Evolutionary conservation across 2,888 invertebrate species (phyloP), one percentile per base, ranked within the genome.

Genomic region (Dynastes tityus): DNA sequence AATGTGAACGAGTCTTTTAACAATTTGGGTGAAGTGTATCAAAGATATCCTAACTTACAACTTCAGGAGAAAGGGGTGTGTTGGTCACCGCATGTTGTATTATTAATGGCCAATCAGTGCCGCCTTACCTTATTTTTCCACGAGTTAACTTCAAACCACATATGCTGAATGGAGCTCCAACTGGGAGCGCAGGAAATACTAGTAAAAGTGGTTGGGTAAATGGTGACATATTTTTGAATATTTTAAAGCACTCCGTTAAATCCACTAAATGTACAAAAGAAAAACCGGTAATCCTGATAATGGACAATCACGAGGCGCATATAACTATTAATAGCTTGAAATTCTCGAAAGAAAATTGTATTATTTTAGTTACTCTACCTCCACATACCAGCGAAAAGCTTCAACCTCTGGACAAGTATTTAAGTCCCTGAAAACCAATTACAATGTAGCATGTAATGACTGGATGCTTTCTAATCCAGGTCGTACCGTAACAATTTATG

Each of bases 231-330:
- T 84, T 85, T 81, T 11, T 79, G 0, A 64, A 78, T 5, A 63
- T 82, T 13, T 37, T 84, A 61, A 29, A 82, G 63, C 83, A 85
- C 65, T 78, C 84, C 37, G 58, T 80, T 63, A 73, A 70, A 63
- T 79, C 82, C 63, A 80, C 80, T 0, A 80, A 80, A 61, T 79
- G 78, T 32, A 75, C 80, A 32, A 79, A 65, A 37, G 82, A 82
- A 13, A 80, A 82, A 37, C 82, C 82, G 58, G 64, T 82, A 40
- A 58, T 84, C 9, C 49, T 83, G 0, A n/a, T 84, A 9, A 61
- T 83, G 70, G 83, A 85, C 75, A 85, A 85, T 76, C 83, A 84
- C 67, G 80, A 80, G 71, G 80, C 80, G 11, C 83, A 83, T 68
- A 63, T 80, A 29, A 76, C 78, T 16, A 58, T 84, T 29, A 74